These are phyloP conservation scores for Gnathonemus echidnorhynchus DNA, from an alignment of 2,113 vertebrate species.

Conservation along the genomic window DNA sequence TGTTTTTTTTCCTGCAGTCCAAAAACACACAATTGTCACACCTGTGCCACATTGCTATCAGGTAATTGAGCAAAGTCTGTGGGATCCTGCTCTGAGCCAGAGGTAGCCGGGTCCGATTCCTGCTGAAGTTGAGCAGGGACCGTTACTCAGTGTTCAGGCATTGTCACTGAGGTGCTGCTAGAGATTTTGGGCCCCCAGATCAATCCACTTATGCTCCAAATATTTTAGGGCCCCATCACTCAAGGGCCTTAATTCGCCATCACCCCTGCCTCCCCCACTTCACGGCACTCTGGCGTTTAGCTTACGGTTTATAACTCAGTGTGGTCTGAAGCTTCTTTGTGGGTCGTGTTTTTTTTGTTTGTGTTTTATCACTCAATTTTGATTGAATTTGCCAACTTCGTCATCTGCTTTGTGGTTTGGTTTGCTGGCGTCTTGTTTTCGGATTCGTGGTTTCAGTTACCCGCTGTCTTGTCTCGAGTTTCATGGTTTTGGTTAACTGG, in stretches of 20 bases:
- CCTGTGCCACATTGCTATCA: not conserved
- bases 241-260: not conserved
- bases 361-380: not conserved
- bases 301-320: not conserved
- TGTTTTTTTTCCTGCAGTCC: not conserved
- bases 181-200: not conserved
- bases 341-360: not conserved
- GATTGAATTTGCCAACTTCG: not conserved
- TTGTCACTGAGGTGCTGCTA: not conserved
- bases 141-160: not conserved
- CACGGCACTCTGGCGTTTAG: not conserved
- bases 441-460: not conserved
- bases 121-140: not conserved
- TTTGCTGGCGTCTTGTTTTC: not conserved
- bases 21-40: not conserved
- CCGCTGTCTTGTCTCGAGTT: no score
- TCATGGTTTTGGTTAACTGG: not conserved
- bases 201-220: not conserved
- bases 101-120: not conserved
- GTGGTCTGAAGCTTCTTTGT: not conserved
- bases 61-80: not conserved
- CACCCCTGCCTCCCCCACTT: no score
- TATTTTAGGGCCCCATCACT: no score
- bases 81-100: not conserved
- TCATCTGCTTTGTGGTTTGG: not conserved